Percentiles rank a stretch among this genome's conserved stretches.
Conservation (phyloP, 2,113 vertebrate species). For the Tragelaphus imberbis region DNA sequence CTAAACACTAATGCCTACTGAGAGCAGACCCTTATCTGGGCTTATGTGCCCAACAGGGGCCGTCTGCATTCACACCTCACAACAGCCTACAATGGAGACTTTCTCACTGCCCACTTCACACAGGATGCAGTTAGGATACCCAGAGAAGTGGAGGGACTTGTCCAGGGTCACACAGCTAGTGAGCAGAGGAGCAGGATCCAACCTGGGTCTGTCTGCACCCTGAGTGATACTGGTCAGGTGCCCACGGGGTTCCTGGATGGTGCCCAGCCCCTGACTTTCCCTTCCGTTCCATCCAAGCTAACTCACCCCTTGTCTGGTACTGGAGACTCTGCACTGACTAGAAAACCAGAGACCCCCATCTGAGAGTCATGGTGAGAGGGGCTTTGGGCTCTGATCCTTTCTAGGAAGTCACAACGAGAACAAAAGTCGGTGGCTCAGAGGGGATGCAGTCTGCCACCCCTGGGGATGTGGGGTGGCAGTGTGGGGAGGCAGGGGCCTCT, state of each 20-base stretch:
- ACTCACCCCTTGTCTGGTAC: not conserved
- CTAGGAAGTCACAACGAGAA: not conserved
- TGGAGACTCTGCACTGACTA: not conserved
- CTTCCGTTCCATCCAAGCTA: not conserved
- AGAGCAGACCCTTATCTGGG: not conserved
- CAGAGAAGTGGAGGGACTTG: not conserved
- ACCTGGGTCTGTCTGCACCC: not conserved
- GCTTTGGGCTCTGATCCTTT: not conserved
- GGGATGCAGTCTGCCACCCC: not conserved
- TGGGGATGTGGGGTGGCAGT: too few species aligned
- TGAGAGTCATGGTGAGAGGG: not conserved
- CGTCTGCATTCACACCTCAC: not conserved
- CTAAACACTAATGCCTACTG: not conserved
- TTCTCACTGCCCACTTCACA: not conserved
- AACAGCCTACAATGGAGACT: not conserved
- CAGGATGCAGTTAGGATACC: not conserved
- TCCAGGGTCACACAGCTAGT: not conserved
- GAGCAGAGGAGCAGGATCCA: not conserved
- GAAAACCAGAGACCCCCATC: not conserved
- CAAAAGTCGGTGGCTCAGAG: not conserved
- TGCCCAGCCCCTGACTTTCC: not conserved
- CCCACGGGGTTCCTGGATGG: not conserved
- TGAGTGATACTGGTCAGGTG: not conserved
- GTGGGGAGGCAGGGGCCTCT: not conserved
- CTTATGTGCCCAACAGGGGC: not conserved